Percentiles rank a stretch among this genome's conserved stretches.
Conservation (phyloP, 1,140 invertebrate genomes). For the Ips typographus region DNA sequence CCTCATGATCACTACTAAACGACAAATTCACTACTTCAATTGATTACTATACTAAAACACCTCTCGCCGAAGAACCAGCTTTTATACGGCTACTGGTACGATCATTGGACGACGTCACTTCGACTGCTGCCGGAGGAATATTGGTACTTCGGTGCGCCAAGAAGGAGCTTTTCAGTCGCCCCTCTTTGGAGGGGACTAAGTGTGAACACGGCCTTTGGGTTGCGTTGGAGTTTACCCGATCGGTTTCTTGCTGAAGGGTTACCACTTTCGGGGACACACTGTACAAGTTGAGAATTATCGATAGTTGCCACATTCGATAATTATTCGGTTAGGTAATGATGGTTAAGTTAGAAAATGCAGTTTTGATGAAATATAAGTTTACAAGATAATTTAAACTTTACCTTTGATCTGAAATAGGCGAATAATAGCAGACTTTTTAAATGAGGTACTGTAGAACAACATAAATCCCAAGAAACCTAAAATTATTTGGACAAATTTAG, state of each 20-base stretch:
- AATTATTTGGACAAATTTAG: too few species aligned
- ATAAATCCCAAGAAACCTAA: too few species aligned
- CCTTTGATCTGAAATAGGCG: too few species aligned
- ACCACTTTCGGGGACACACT: neutral
- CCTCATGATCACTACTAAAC: constrained; percentile 46
- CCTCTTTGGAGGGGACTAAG: constrained; percentile 1
- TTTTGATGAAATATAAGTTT: too few species aligned
- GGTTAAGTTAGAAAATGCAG: too few species aligned
- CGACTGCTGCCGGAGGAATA: constrained; percentile 38
- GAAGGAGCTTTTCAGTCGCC: constrained; percentile 29
- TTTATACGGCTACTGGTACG: constrained; percentile 52
- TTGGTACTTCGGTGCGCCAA: constrained; percentile 6
- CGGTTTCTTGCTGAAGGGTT: neutral
- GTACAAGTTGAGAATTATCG: neutral
- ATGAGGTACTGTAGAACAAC: too few species aligned
- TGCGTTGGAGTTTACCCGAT: constrained; percentile 2
- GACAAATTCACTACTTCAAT: constrained; percentile 44
- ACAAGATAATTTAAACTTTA: too few species aligned
- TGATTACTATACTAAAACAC: constrained; percentile 38
- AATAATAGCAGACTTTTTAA: too few species aligned
- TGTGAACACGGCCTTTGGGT: constrained; percentile 1
- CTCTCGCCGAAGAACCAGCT: constrained; percentile 38
- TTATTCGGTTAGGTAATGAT: neutral
- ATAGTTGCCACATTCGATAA: neutral
- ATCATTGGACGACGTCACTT: constrained; percentile 48